Conservation (phyloP, 2,797 vertebrate genomes). For the Smutsia gigantea region DNA sequence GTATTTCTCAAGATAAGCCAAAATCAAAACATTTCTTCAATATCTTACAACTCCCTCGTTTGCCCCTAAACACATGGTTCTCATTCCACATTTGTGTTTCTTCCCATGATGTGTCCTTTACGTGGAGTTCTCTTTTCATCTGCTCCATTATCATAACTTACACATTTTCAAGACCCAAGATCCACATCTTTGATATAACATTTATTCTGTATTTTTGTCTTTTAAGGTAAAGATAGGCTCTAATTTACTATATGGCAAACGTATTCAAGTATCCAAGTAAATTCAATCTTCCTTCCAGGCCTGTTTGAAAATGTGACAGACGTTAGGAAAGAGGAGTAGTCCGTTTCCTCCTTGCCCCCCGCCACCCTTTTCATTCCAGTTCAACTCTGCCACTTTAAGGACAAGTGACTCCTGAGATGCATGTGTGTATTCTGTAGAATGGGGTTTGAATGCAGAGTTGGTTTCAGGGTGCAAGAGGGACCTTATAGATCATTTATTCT, state of each 20-base stretch:
- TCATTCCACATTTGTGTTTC: background rate
- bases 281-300: background rate
- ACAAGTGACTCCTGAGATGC: background rate
- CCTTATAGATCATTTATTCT: background rate
- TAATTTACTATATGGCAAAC: background rate
- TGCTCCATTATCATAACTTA: background rate
- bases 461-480: background rate
- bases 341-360: background rate
- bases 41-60: background rate
- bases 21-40: background rate
- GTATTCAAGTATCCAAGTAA: background rate
- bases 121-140: background rate
- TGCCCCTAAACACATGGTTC: background rate
- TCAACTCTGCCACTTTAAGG: background rate
- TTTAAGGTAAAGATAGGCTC: background rate
- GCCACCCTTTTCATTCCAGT: background rate
- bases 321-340: background rate
- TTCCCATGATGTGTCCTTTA: background rate
- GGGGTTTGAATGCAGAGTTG: background rate
- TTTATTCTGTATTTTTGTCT: background rate
- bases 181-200: background rate
- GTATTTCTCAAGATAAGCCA: conserved; percentile 50
- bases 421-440: background rate
- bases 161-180: background rate
- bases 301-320: background rate